A percentile compares a stretch with the other conserved stretches of the same genome.
Evolutionary conservation across 2,888 invertebrate genomes (phyloP).

Genomic region (Clanis bilineata): DNA sequence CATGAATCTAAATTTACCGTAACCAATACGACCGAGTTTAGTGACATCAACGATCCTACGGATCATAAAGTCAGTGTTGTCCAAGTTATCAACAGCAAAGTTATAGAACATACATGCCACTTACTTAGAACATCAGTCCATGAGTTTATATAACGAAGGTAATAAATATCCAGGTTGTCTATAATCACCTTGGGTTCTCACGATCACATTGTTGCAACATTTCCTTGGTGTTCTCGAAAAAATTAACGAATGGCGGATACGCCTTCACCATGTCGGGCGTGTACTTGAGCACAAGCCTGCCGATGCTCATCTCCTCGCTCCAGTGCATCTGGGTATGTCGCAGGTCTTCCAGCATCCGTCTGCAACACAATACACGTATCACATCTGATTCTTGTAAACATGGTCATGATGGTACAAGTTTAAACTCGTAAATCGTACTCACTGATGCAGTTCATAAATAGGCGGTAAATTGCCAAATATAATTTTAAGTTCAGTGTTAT

Average conservation of each 20-base stretch:
- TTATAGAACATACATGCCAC: too few relatives aligned
- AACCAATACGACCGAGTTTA: too few relatives aligned
- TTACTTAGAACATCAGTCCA: too few relatives aligned
- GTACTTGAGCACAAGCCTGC: conserved; percentile 93
- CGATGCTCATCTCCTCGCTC: conserved; percentile 94
- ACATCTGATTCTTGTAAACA: background rate
- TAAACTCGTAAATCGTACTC: conserved; percentile 49
- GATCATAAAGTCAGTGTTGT: too few relatives aligned
- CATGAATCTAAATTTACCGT: too few relatives aligned
- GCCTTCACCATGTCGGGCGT: conserved; percentile 94
- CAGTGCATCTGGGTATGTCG: conserved; percentile 87
- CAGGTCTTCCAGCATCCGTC: conserved; percentile 85
- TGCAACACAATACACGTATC: conserved; percentile 24
- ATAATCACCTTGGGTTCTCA: conserved; percentile 88
- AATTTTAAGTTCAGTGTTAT: conserved; percentile 95
- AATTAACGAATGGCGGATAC: conserved; percentile 99
- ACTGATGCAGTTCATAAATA: conserved; percentile 95
- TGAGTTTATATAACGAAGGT: too few relatives aligned
- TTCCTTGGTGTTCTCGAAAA: conserved; percentile 98
- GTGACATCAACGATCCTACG: too few relatives aligned
- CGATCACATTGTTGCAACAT: conserved; percentile 95
- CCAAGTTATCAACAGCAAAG: too few relatives aligned
- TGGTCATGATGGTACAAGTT: too few relatives aligned
- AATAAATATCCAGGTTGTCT: background rate
- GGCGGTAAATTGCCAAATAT: conserved; percentile 98